These are phyloP conservation scores for Chromoteleia sp. DNA, from an alignment of 2,888 invertebrate genomes.

Conservation along the genomic window DNA sequence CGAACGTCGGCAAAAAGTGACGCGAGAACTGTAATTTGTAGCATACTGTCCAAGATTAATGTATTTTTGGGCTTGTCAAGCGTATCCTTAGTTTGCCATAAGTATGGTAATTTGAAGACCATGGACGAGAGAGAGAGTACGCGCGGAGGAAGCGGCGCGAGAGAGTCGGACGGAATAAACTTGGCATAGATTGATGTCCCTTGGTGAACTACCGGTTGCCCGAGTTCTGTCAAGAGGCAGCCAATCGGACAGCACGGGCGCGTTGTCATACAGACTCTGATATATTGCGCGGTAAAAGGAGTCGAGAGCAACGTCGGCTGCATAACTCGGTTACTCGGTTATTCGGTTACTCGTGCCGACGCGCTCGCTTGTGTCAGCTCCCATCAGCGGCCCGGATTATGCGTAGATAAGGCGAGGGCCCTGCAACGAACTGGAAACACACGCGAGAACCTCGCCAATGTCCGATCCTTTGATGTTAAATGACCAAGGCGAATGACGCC, in stretches of 20 bases:
- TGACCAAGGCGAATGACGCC: conserved; percentile 12
- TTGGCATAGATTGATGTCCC: conserved; percentile 67
- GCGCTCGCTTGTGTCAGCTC: conserved; percentile 16
- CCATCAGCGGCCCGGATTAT: not conserved
- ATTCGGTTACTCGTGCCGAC: conserved; percentile 50
- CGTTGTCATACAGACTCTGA: conserved; percentile 57
- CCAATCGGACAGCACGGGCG: conserved; percentile 48
- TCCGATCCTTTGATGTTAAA: conserved; percentile 36
- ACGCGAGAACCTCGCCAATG: conserved; percentile 1
- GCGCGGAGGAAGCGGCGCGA: conserved; percentile 8
- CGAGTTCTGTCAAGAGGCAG: conserved; percentile 41
- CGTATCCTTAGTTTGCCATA: conserved; percentile 54
- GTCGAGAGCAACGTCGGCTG: conserved; percentile 37
- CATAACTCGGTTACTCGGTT: conserved; percentile 52
- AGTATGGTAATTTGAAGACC: conserved; percentile 61
- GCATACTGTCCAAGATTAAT: conserved; percentile 49
- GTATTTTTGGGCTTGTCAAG: conserved; percentile 54
- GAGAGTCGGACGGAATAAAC: conserved; percentile 47
- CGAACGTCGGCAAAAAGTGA: conserved; percentile 23
- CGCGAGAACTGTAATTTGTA: conserved; percentile 42
- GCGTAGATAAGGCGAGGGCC: conserved; percentile 37
- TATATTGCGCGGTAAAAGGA: conserved; percentile 51
- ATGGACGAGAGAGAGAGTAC: conserved; percentile 17
- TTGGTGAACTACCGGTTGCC: conserved; percentile 61
- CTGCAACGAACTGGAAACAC: conserved; percentile 12